Percentiles rank a stretch among this genome's conserved stretches.
These are phyloP conservation scores for Urocitellus parryii DNA, from an alignment of 2,113 vertebrate genomes.

Conservation along the genomic window DNA sequence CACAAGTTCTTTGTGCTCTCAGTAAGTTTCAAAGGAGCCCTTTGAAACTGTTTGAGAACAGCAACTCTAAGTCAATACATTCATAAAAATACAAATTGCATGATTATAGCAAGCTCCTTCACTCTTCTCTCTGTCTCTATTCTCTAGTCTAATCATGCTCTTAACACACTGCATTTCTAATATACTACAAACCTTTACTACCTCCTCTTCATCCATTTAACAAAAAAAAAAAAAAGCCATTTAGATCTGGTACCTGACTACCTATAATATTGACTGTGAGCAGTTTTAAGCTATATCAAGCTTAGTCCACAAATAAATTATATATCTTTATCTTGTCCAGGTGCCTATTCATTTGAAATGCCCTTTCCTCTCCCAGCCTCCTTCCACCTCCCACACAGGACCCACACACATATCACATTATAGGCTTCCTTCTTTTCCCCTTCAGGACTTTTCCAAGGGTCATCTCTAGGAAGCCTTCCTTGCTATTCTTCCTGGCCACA, in stretches of 20 bases:
- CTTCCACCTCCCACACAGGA: no score
- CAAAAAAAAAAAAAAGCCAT: neutral
- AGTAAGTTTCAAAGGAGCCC: neutral
- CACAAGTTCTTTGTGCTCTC: neutral
- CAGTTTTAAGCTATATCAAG: rapidly evolving
- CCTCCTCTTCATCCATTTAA: neutral
- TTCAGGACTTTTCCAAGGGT: neutral
- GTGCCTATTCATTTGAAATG: neutral
- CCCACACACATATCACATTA: no score
- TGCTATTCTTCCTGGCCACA: neutral
- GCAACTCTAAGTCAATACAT: neutral
- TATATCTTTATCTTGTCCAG: neutral
- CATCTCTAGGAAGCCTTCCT: neutral
- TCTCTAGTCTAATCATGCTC: neutral
- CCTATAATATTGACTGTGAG: neutral
- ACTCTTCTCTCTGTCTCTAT: neutral
- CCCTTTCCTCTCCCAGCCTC: neutral
- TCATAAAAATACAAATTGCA: neutral
- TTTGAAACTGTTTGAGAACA: neutral
- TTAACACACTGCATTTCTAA: neutral
- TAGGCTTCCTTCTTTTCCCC: neutral
- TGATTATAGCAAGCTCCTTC: neutral
- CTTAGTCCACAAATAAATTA: no score
- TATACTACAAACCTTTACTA: neutral
- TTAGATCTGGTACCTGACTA: neutral